phyloP scores from a whole-genome alignment of 2,113 vertebrate genomes.

The Cynoglossus semilaevis region DNA sequence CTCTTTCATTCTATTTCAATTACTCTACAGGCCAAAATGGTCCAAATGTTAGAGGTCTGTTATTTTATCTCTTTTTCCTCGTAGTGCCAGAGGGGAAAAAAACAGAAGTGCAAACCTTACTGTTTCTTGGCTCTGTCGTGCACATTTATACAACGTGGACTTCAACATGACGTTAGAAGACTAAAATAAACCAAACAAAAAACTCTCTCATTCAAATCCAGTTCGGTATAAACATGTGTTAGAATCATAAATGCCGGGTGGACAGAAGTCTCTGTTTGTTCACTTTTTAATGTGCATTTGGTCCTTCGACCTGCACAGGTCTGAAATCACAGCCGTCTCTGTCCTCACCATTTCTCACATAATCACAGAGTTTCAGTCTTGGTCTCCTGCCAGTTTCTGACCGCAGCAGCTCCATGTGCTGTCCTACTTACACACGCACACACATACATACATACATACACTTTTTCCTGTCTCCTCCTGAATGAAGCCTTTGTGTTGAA shows the following conservation, averaged over 20 bases:
- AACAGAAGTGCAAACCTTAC: too few species aligned
- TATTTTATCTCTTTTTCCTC: too few species aligned
- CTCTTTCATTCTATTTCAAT: too few species aligned
- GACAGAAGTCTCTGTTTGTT: not conserved
- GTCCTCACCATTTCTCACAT: slow-evolving; percentile 22
- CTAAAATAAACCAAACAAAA: not conserved
- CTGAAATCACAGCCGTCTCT: slow-evolving; percentile 5
- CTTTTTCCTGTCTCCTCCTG: slow-evolving; percentile 42
- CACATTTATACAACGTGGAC: not conserved
- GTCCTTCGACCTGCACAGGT: not conserved
- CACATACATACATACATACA: slow-evolving; percentile 15
- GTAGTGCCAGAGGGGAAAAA: too few species aligned
- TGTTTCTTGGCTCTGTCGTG: not conserved
- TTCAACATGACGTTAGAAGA: not conserved
- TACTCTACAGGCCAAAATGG: too few species aligned
- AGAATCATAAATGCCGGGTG: too few species aligned
- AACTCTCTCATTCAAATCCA: too few species aligned
- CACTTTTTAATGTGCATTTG: not conserved
- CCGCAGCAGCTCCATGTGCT: slow-evolving; percentile 40
- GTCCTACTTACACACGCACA: slow-evolving; percentile 20
- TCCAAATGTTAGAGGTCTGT: too few species aligned
- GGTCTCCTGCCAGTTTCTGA: slow-evolving; percentile 35
- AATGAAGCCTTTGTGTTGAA: slow-evolving; percentile 66
- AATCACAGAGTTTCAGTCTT: slow-evolving; percentile 23
- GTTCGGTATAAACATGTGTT: too few species aligned